These are phyloP conservation scores for Uria lomvia DNA, from an alignment of 2,113 vertebrate genomes.

Conservation along the genomic window DNA sequence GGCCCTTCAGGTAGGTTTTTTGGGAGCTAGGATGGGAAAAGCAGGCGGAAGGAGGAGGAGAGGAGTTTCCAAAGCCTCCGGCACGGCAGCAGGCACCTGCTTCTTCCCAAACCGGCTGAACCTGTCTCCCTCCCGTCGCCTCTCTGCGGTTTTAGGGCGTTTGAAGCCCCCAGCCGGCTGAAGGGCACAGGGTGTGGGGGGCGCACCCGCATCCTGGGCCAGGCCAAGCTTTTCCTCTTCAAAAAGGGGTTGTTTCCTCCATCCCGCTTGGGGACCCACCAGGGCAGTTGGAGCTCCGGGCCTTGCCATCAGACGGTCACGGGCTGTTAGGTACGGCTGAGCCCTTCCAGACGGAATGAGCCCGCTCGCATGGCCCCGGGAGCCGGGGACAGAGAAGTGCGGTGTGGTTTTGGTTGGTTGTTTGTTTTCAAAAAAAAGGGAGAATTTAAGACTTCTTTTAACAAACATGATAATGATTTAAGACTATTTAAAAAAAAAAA, in stretches of 20 bases:
- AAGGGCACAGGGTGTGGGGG: rapidly evolving
- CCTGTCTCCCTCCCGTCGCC: background rate
- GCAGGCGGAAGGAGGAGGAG: background rate
- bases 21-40: background rate
- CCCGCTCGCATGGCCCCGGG: rapidly evolving
- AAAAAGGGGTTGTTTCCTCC: background rate
- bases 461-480: background rate
- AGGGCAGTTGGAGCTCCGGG: background rate
- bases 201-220: background rate
- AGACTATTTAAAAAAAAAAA: background rate
- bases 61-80: slow-evolving; percentile 2
- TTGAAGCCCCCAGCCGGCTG: rapidly evolving
- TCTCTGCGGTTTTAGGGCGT: background rate
- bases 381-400: background rate
- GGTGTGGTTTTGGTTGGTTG: rapidly evolving
- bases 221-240: background rate
- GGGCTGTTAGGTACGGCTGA: rapidly evolving
- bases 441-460: background rate
- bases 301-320: rapidly evolving
- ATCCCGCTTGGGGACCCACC: rapidly evolving
- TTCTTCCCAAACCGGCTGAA: slow-evolving; percentile 31
- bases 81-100: background rate
- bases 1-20: background rate
- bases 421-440: background rate
- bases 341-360: rapidly evolving